These are phyloP conservation scores for Parauchenoglanis punctatus DNA, from an alignment of 2,797 vertebrate species.

Conservation along the genomic window DNA sequence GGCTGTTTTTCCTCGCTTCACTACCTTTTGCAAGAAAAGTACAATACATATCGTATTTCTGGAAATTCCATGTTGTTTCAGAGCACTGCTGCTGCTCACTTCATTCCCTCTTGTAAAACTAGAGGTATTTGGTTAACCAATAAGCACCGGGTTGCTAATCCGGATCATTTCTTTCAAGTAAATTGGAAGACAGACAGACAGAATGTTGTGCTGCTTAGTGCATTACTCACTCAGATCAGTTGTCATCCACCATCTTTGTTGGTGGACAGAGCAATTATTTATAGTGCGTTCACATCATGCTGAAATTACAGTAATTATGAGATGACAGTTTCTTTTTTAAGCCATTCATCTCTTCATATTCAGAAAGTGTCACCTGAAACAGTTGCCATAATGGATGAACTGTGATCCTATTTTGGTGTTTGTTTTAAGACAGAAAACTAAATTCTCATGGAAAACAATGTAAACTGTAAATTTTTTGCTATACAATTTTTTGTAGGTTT, in stretches of 20 bases:
- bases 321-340: conserved; percentile 11
- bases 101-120: background rate
- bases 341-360: background rate
- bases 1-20: background rate
- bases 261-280: conserved; percentile 14
- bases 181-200: background rate
- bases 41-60: conserved; percentile 5
- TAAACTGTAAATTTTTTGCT: background rate
- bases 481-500: background rate
- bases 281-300: conserved; percentile 1
- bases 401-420: background rate
- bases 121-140: background rate
- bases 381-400: background rate
- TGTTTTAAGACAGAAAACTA: background rate
- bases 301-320: conserved; percentile 13
- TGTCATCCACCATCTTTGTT: conserved; percentile 4
- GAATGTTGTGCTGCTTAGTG: background rate
- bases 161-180: background rate
- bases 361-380: background rate
- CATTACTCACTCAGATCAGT: background rate
- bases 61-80: background rate
- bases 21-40: background rate
- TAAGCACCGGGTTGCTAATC: background rate
- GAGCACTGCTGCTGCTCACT: background rate
- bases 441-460: background rate